Percentiles rank a stretch among this genome's conserved stretches.
Conservation (phyloP, 2,797 vertebrate species). For the Hybognathus amarus region DNA sequence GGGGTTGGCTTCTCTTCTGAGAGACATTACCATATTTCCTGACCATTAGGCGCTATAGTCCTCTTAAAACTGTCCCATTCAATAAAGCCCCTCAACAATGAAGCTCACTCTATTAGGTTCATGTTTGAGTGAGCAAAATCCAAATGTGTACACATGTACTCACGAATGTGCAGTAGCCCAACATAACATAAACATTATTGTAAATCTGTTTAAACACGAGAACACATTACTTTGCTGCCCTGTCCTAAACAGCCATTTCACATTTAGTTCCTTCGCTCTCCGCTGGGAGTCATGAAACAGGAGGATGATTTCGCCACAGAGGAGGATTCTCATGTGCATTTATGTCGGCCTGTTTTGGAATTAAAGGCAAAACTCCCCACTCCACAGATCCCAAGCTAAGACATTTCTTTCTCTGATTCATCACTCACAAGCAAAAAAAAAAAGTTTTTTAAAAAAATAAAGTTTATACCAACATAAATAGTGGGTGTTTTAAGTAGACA, state of each 20-base stretch:
- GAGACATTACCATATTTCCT: slow-evolving; percentile 81
- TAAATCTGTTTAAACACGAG: neutral
- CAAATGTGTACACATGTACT: neutral
- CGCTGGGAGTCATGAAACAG: slow-evolving; percentile 34
- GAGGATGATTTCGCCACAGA: slow-evolving; percentile 39
- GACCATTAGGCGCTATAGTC: slow-evolving; percentile 73
- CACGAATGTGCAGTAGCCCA: slow-evolving; percentile 1
- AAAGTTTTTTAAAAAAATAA: slow-evolving; percentile 63
- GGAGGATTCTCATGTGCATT: slow-evolving; percentile 36
- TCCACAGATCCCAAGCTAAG: slow-evolving; percentile 85
- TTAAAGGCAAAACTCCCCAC: slow-evolving; percentile 79
- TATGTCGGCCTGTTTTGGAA: slow-evolving; percentile 22
- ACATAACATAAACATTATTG: neutral
- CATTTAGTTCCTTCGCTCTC: neutral
- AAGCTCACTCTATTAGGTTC: neutral
- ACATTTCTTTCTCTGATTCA: slow-evolving; percentile 82
- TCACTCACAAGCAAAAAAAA: slow-evolving; percentile 74
- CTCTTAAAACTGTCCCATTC: slow-evolving; percentile 58
- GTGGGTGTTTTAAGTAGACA: slow-evolving; percentile 67
- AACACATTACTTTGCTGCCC: neutral
- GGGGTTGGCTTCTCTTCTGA: slow-evolving; percentile 69
- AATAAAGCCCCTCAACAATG: slow-evolving; percentile 26
- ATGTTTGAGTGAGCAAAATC: neutral
- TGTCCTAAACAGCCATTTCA: slow-evolving; percentile 45
- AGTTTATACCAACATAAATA: slow-evolving; percentile 80